Percentiles rank a stretch among this genome's conserved stretches.
Evolutionary conservation across 2,113 vertebrate species (phyloP).

Genomic region (Mobula hypostoma): DNA sequence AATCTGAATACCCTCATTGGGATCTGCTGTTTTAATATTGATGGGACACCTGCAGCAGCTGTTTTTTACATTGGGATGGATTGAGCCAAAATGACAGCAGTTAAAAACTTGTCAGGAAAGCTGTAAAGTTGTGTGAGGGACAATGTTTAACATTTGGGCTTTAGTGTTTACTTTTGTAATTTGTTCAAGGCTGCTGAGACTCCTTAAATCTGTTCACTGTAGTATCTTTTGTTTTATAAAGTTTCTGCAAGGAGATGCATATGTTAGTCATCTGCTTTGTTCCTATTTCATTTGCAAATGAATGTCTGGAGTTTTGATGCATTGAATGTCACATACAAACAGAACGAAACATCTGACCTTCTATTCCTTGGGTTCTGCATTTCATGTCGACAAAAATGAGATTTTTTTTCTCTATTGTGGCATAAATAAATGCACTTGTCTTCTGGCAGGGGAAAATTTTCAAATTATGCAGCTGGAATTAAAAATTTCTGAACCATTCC

Average conservation of each 20-base stretch:
- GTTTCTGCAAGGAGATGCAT: background rate
- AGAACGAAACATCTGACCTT: background rate
- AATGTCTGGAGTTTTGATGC: no score
- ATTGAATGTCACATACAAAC: background rate
- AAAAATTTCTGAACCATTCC: background rate
- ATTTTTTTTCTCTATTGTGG: background rate
- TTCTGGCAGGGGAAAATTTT: background rate
- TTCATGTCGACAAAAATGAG: background rate
- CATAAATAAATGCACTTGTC: background rate
- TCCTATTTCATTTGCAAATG: background rate
- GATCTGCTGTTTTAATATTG: background rate
- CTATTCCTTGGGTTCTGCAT: background rate
- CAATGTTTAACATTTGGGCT: background rate
- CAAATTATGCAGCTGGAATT: background rate
- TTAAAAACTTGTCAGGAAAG: background rate
- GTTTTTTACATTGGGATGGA: background rate
- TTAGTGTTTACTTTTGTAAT: background rate
- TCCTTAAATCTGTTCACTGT: background rate
- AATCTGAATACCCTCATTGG: background rate
- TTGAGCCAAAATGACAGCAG: background rate
- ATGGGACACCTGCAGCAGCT: background rate
- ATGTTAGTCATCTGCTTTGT: background rate
- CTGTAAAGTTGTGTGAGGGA: background rate
- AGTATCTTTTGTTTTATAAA: background rate
- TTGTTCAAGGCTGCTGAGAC: background rate